Evolutionary conservation across 2,113 vertebrate species (phyloP).

Genomic region (Bos taurus): ARS-UCD2.0 NC_037331.1:102144501-102145000

Average conservation of each 20-base stretch:
- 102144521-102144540: not conserved
- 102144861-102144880: not conserved
- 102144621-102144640: not conserved
- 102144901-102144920: not conserved
- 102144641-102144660: not conserved
- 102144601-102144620: not conserved
- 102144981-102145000: not conserved
- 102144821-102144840: not conserved
- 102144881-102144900: not conserved
- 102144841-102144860: not conserved
- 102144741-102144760: not conserved
- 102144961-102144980: not conserved
- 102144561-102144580: not conserved
- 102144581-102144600: not conserved
- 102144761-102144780: not conserved
- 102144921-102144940: not conserved
- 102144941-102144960: not conserved
- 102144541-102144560: not conserved
- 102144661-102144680: not conserved
- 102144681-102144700: not conserved
- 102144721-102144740: not conserved
- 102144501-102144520: not conserved
- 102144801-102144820: not conserved
- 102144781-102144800: not conserved
- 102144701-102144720: not conserved